Percentiles rank a stretch among this genome's conserved stretches.
Evolutionary conservation across 2,113 vertebrate genomes (phyloP).

Genomic region (Lagopus muta): DNA sequence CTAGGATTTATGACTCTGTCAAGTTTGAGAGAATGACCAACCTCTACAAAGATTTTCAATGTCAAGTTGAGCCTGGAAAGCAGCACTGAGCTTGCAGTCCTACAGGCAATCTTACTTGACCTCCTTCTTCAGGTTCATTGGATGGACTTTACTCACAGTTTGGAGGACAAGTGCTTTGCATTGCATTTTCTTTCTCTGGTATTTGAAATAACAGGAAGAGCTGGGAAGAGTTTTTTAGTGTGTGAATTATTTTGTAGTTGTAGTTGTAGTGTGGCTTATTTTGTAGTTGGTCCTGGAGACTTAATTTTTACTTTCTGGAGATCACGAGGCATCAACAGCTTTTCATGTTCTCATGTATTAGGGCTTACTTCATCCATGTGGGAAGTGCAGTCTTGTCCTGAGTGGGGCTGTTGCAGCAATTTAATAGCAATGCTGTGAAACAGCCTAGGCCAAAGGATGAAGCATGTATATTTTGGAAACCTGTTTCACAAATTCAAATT

Average conservation of each 20-base stretch:
- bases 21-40: slow-evolving; percentile 55
- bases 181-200: neutral
- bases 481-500: neutral
- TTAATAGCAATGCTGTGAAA: neutral
- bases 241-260: neutral
- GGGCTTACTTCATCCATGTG: neutral
- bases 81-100: neutral
- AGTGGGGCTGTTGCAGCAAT: neutral
- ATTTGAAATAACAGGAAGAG: neutral
- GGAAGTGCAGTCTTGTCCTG: neutral
- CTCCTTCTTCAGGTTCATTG: neutral
- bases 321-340: neutral
- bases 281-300: neutral
- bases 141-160: neutral
- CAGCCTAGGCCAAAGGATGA: neutral
- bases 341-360: neutral
- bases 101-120: neutral
- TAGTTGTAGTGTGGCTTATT: neutral
- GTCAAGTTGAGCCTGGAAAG: slow-evolving; percentile 33
- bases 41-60: slow-evolving; percentile 54
- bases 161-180: neutral
- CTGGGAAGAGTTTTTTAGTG: neutral
- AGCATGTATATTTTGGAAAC: neutral
- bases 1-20: slow-evolving; percentile 71
- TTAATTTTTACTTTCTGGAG: neutral